Evolutionary conservation across 2,113 vertebrate genomes (phyloP).

Genomic region (Aspiorhynchus laticeps): DNA sequence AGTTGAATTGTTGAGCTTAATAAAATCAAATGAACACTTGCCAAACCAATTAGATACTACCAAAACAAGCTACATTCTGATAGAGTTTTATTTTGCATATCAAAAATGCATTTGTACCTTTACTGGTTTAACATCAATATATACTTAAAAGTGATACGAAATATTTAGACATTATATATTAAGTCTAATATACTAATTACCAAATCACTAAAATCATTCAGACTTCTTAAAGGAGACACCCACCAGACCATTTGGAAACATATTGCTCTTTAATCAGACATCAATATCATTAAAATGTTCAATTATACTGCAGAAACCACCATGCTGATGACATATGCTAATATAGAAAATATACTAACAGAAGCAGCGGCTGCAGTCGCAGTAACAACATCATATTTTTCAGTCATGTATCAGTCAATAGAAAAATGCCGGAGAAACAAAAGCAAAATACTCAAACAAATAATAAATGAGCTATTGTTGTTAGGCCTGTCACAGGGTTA

Average conservation of each 20-base stretch:
- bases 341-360: conserved; percentile 48
- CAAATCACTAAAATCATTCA: background rate
- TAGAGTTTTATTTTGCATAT: background rate
- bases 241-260: conserved; percentile 12
- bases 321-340: conserved; percentile 49
- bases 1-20: background rate
- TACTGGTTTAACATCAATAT: background rate
- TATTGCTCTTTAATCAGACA: conserved; percentile 64
- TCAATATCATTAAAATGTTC: conserved; percentile 61
- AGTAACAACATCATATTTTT: conserved; percentile 39
- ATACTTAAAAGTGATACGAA: background rate
- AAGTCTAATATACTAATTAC: too few species aligned
- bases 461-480: conserved; percentile 8
- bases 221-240: background rate
- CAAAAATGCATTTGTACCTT: background rate
- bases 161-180: background rate
- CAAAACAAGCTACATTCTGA: background rate
- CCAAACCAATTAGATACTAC: background rate
- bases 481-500: conserved; percentile 24
- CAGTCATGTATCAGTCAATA: background rate
- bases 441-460: background rate
- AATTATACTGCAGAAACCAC: conserved; percentile 59
- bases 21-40: background rate
- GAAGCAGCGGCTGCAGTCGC: background rate
- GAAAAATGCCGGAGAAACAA: conserved; percentile 33